Evolutionary conservation across 2,113 vertebrate species (phyloP).

Genomic region (Balaenoptera acutorostrata): DNA sequence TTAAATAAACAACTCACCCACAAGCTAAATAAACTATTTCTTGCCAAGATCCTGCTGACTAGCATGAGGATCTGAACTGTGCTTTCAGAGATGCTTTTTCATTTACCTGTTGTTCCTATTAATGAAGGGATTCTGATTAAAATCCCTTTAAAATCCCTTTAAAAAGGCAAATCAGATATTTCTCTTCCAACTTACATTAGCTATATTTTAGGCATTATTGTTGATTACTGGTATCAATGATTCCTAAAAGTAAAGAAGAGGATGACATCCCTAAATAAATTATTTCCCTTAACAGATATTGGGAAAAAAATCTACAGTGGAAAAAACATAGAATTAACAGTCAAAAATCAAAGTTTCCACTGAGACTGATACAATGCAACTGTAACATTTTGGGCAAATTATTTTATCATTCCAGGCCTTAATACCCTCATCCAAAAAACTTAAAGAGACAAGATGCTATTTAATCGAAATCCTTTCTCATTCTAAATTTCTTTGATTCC

Average conservation of each 20-base stretch:
- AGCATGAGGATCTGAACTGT: not conserved
- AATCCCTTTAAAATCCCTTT: not conserved
- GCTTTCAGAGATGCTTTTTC: not conserved
- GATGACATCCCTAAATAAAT: not conserved
- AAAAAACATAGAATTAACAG: not conserved
- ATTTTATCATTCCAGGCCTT: not conserved
- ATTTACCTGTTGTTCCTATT: not conserved
- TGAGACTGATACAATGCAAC: not conserved
- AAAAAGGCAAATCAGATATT: not conserved
- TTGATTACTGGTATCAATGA: not conserved
- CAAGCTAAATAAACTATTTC: not conserved
- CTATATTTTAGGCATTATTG: not conserved
- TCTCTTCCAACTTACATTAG: not conserved
- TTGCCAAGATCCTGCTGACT: not conserved
- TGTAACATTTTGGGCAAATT: not conserved
- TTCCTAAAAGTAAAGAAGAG: not conserved
- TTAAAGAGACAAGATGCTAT: not conserved
- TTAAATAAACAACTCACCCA: not conserved
- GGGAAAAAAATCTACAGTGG: not conserved
- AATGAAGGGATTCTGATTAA: not conserved
- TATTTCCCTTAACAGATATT: not conserved
- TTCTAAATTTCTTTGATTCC: not conserved
- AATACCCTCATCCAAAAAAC: not conserved
- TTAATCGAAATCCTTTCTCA: slow-evolving; percentile 5
- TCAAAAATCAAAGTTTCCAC: not conserved